phyloP scores from a whole-genome alignment of 2,113 vertebrate genomes.

The Notothenia rossii region DNA sequence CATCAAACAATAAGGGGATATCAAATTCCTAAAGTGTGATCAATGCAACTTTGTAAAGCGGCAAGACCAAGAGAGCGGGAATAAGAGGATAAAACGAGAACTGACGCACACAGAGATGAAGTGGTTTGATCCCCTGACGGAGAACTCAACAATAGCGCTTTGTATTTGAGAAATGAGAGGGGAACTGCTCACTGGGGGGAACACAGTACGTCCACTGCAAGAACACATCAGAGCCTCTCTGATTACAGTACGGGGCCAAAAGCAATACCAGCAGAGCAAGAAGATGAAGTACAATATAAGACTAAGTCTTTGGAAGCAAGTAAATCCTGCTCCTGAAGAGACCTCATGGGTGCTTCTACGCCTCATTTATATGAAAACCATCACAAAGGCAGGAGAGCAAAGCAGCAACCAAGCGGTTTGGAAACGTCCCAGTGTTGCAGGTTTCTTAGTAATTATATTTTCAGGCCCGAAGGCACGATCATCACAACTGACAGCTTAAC shows the following conservation, averaged over 20 bases:
- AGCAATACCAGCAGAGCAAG: constrained; percentile 4
- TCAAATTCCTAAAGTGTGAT: constrained; percentile 52
- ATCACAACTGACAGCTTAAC: constrained; percentile 11
- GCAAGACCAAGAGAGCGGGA: constrained; percentile 42
- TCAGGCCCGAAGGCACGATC: constrained; percentile 11
- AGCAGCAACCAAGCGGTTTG: constrained; percentile 17
- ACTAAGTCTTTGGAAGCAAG: background rate
- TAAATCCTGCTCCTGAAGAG: no score
- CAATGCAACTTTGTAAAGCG: constrained; percentile 51
- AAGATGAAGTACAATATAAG: background rate
- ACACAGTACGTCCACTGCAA: constrained; percentile 17
- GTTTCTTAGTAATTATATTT: constrained; percentile 26
- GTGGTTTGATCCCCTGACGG: constrained; percentile 56
- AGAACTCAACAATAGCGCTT: constrained; percentile 70
- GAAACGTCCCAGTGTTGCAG: constrained; percentile 26
- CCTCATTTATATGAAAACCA: constrained; percentile 8
- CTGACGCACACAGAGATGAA: constrained; percentile 64
- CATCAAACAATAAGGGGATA: constrained; percentile 27
- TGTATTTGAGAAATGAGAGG: constrained; percentile 59
- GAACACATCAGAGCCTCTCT: constrained; percentile 27
- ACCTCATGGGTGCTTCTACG: background rate
- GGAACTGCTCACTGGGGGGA: constrained; percentile 35
- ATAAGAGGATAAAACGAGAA: constrained; percentile 30
- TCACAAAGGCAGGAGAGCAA: constrained; percentile 6
- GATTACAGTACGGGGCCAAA: constrained; percentile 19